A percentile compares a stretch with the other conserved stretches of the same genome.
Evolutionary conservation across 2,113 vertebrate species (phyloP).

Genomic region (Nibea albiflora): DNA sequence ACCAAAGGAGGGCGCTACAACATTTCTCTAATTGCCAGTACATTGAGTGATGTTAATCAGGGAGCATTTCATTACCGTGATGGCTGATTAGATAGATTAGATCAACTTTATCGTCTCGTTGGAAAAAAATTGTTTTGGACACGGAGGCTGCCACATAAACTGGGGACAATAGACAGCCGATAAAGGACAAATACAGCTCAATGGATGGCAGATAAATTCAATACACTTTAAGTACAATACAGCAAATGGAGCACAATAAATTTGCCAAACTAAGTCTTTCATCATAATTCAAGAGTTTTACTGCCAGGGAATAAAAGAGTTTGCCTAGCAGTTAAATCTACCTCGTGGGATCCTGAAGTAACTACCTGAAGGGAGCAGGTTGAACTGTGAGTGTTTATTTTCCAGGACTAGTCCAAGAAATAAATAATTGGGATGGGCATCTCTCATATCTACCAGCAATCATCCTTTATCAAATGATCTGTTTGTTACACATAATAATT

Average conservation of each 20-base stretch:
- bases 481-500: constrained; percentile 69
- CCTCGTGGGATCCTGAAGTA: constrained; percentile 25
- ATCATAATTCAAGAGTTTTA: constrained; percentile 44
- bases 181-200: constrained; percentile 40
- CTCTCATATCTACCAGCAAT: constrained; percentile 45
- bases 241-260: constrained; percentile 46
- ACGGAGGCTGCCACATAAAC: constrained; percentile 29
- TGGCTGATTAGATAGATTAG: constrained; percentile 41
- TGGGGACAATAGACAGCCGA: constrained; percentile 16
- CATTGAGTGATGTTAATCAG: constrained; percentile 22
- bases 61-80: constrained; percentile 6
- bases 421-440: constrained; percentile 33
- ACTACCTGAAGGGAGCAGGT: constrained; percentile 39
- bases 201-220: constrained; percentile 38
- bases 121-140: constrained; percentile 12
- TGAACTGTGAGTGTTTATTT: constrained; percentile 52
- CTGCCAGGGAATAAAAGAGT: background rate
- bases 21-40: constrained; percentile 30
- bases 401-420: constrained; percentile 39
- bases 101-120: constrained; percentile 16
- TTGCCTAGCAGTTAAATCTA: constrained; percentile 33
- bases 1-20: constrained; percentile 11
- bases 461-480: constrained; percentile 52
- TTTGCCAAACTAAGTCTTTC: constrained; percentile 42
- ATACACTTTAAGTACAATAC: constrained; percentile 38